Base-by-base conservation (phyloP, 2,888 invertebrate genomes). In the Plemyria rubiginata region DNA sequence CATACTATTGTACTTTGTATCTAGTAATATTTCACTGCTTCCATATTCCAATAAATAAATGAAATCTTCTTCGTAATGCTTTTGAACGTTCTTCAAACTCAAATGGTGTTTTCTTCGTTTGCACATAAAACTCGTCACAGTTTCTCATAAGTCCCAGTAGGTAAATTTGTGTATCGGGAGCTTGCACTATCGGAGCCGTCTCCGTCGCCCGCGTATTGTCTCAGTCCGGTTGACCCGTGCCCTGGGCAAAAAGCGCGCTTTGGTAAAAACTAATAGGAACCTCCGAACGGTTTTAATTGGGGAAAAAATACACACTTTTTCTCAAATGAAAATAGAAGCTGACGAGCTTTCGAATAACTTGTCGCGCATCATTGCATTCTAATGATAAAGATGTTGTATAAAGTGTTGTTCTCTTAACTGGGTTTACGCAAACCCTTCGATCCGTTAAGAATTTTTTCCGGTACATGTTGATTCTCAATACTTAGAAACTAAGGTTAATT, bases 211-310 rank as follows among this genome's bases (percentile, higher is more conserved):
- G 83, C 74, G 82, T 87, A 85, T 91, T 91, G 92, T 92, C 91
- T 92, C 91, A 88, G 82, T 81, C 73, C 79, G 85, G 79, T 85
- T 92, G 92, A 92, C 92, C 92, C 92, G 92, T 92, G 92, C 90
- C 92, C 90, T 80, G 79, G 72, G 81, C 78, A 88, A 89, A 88
- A 90, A 89, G 81, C 75, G 72, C 73, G 68, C 72, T 74, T 50
- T 45, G 68, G 73, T 76, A 84, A 88, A 87, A 88, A 84, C 84
- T 77, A 78, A 82, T 78, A 82, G 84, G 81, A 73, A 78, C 75
- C 78, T 78, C 50, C 76, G 77, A 75, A 76, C 82, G 77, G 76
- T 81, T 81, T 87, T 87, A 89, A 88, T 88, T 86, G 84, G 80
- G 75, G 75, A 90, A 90, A 90, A 90, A 90, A 81, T 85, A 66